These are phyloP conservation scores for Muntiacus reevesi DNA, from an alignment of 2,113 vertebrate species.

Conservation along the genomic window DNA sequence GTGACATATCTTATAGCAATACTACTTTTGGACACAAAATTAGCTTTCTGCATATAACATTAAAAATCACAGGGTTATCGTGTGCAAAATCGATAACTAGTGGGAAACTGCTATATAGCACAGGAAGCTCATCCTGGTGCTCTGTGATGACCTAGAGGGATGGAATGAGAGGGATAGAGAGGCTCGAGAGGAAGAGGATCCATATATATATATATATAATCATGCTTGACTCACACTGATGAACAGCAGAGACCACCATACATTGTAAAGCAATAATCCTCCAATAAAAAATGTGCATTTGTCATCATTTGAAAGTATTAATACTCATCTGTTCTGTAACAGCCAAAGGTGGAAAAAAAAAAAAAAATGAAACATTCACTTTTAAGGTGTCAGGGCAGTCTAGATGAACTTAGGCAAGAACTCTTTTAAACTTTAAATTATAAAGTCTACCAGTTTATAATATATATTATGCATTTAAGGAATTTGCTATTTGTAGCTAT, in stretches of 20 bases:
- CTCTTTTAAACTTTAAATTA: not conserved
- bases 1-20: not conserved
- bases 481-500: not conserved
- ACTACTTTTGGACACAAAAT: not conserved
- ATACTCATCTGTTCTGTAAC: not conserved
- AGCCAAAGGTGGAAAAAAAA: not conserved
- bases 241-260: not conserved
- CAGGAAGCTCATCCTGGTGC: accelerated
- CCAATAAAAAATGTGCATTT: not conserved
- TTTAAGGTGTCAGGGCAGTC: not conserved
- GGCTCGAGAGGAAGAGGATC: not conserved
- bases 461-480: not conserved
- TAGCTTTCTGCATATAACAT: not conserved
- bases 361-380: not conserved
- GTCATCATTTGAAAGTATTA: not conserved
- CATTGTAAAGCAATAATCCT: not conserved
- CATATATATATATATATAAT: not conserved
- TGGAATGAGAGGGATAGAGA: not conserved
- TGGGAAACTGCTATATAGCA: not conserved
- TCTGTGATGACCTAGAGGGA: not conserved
- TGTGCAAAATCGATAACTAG: not conserved
- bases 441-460: not conserved
- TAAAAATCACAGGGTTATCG: not conserved
- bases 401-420: not conserved
- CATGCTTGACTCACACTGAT: not conserved